A percentile compares a stretch with the other conserved stretches of the same genome.
These are phyloP conservation scores for Pungitius pungitius DNA, from an alignment of 2,113 vertebrate species.

Conservation along the genomic window DNA sequence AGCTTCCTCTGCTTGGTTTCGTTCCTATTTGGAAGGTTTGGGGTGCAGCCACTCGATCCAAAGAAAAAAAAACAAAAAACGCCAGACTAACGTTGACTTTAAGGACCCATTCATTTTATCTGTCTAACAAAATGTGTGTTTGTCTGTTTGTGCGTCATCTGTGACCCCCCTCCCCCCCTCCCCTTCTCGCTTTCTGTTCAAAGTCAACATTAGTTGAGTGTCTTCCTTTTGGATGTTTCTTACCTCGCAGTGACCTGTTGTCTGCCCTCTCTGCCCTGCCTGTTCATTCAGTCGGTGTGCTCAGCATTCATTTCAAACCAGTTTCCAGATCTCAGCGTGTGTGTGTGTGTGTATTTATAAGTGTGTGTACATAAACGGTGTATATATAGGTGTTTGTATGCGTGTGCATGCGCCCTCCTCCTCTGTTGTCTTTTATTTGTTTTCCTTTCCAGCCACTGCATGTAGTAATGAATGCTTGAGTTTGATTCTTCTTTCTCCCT, in stretches of 20 bases:
- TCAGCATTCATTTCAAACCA: conserved; percentile 72
- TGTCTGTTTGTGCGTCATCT: conserved; percentile 80
- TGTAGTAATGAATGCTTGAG: conserved; percentile 80
- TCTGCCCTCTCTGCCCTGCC: conserved; percentile 72
- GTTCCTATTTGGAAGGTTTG: conserved; percentile 77
- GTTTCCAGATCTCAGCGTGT: conserved; percentile 70
- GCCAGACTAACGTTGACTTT: conserved; percentile 83
- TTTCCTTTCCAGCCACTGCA: conserved; percentile 80
- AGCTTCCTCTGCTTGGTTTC: conserved; percentile 74
- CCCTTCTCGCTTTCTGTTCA: conserved; percentile 71
- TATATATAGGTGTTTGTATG: conserved; percentile 63
- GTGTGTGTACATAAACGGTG: conserved; percentile 44
- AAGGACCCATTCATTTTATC: conserved; percentile 81
- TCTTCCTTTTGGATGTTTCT: conserved; percentile 81
- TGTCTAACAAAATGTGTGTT: conserved; percentile 78
- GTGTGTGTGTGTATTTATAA: conserved; percentile 50
- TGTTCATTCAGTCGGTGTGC: conserved; percentile 67
- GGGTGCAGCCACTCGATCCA: conserved; percentile 76
- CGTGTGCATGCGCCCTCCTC: conserved; percentile 68
- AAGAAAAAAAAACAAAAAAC: conserved; percentile 48
- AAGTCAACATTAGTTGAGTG: conserved; percentile 85
- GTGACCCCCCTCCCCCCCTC: conserved; percentile 47
- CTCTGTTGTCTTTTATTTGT: conserved; percentile 75
- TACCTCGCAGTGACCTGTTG: conserved; percentile 78
- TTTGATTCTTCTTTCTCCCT: conserved; percentile 82